Conservation (phyloP, 1,140 invertebrate species). For the Drosophila bipectinata region DNA sequence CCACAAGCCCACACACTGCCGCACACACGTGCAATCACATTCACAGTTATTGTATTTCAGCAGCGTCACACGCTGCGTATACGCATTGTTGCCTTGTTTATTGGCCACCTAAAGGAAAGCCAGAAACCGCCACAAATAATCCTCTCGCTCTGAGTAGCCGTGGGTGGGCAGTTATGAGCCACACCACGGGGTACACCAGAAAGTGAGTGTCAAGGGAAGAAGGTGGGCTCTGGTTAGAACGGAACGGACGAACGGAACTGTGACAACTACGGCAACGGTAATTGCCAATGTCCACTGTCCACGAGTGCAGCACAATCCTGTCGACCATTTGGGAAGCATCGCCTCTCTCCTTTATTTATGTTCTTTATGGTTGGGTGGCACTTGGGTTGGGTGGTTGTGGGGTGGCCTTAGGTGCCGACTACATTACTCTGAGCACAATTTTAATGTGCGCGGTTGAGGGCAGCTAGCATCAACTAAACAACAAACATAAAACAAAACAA, state of each 20-base stretch:
- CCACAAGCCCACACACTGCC: background rate
- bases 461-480: conserved; percentile 54
- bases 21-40: conserved; percentile 29
- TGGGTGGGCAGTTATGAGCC: conserved; percentile 15
- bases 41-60: conserved; percentile 55
- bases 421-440: conserved; percentile 74
- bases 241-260: conserved; percentile 43
- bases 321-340: conserved; percentile 48
- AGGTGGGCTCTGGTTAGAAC: too few species aligned
- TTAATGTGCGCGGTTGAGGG: conserved; percentile 62
- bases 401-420: conserved; percentile 48
- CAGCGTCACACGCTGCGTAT: conserved; percentile 61
- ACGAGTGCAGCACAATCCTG: conserved; percentile 32
- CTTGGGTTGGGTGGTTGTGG: background rate
- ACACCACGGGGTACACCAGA: too few species aligned
- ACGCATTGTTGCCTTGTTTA: conserved; percentile 42
- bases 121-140: conserved; percentile 54
- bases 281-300: conserved; percentile 75
- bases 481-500: conserved; percentile 55
- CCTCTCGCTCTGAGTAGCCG: conserved; percentile 37
- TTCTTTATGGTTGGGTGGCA: background rate
- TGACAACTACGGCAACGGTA: conserved; percentile 77
- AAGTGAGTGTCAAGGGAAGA: background rate
- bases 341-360: conserved; percentile 64
- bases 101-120: conserved; percentile 18